Percentiles rank a stretch among this genome's conserved stretches.
phyloP scores from a whole-genome alignment of 2,888 invertebrate species.

The Lottia gigantea region DNA sequence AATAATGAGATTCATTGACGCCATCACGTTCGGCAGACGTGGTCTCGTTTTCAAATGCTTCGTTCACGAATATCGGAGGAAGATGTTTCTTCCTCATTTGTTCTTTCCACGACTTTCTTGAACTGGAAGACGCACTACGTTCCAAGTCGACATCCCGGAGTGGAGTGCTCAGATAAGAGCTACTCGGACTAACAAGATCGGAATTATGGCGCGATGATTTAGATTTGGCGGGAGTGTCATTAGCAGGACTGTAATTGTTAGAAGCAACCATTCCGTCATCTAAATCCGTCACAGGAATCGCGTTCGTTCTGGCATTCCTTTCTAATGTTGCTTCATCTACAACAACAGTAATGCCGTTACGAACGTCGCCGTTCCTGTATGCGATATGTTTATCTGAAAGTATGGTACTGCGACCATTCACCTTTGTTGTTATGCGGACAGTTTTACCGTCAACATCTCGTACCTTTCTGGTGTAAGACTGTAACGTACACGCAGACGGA shows the following conservation, averaged over 20 bases:
- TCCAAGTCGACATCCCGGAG: constrained; percentile 29
- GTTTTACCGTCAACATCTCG: constrained; percentile 29
- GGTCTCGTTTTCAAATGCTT: constrained; percentile 41
- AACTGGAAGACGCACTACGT: constrained; percentile 36
- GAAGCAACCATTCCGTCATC: constrained; percentile 34
- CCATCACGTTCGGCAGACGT: constrained; percentile 9
- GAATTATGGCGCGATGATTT: background rate
- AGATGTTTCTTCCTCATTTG: constrained; percentile 54
- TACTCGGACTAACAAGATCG: constrained; percentile 19
- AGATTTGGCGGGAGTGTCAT: background rate
- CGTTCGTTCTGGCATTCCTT: background rate
- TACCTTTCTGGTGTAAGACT: constrained; percentile 45
- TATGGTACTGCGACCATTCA: constrained; percentile 11
- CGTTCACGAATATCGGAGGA: constrained; percentile 52
- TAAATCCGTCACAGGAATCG: constrained; percentile 28
- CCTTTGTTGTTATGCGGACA: constrained; percentile 29
- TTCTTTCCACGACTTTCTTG: constrained; percentile 51
- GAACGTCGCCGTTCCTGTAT: constrained; percentile 5
- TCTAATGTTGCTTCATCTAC: constrained; percentile 25
- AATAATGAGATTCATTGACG: constrained; percentile 33
- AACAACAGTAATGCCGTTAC: constrained; percentile 7
- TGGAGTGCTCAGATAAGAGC: constrained; percentile 19
- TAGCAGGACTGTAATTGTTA: constrained; percentile 14
- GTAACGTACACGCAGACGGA: constrained; percentile 45
- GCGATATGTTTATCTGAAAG: constrained; percentile 9